phyloP scores from a whole-genome alignment of 2,797 vertebrate species.

The Sternotherus odoratus region DNA sequence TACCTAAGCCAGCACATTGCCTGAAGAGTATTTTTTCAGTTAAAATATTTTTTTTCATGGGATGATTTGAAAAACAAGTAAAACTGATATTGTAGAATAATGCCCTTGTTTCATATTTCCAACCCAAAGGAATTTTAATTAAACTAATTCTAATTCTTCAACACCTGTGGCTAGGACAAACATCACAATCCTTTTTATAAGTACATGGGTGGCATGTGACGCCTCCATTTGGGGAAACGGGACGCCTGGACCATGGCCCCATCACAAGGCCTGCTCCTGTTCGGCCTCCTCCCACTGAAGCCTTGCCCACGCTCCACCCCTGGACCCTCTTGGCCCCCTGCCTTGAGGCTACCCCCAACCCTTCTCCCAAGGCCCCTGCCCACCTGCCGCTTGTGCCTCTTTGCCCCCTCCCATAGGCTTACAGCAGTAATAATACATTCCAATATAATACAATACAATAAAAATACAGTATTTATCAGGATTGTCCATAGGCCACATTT shows the following conservation, averaged over 20 bases:
- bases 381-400: too few relatives aligned
- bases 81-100: not conserved
- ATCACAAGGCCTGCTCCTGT: too few relatives aligned
- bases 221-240: too few relatives aligned
- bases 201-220: not conserved
- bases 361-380: too few relatives aligned
- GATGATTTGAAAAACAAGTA: not conserved
- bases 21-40: not conserved
- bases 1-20: not conserved
- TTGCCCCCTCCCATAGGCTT: not conserved
- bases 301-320: too few relatives aligned
- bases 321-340: too few relatives aligned
- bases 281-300: too few relatives aligned
- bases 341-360: too few relatives aligned
- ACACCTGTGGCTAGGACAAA: constrained; percentile 36
- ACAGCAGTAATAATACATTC: not conserved
- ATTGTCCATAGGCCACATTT: not conserved
- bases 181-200: not conserved
- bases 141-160: constrained; percentile 30
- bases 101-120: constrained; percentile 22
- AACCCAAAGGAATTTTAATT: constrained; percentile 55
- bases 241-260: too few relatives aligned
- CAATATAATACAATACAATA: not conserved
- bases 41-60: constrained; percentile 7
- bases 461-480: not conserved